Percentiles rank a stretch among this genome's conserved stretches.
Evolutionary conservation across 2,888 invertebrate species (phyloP).

Genomic region (Leptinotarsa rubiginosa): DNA sequence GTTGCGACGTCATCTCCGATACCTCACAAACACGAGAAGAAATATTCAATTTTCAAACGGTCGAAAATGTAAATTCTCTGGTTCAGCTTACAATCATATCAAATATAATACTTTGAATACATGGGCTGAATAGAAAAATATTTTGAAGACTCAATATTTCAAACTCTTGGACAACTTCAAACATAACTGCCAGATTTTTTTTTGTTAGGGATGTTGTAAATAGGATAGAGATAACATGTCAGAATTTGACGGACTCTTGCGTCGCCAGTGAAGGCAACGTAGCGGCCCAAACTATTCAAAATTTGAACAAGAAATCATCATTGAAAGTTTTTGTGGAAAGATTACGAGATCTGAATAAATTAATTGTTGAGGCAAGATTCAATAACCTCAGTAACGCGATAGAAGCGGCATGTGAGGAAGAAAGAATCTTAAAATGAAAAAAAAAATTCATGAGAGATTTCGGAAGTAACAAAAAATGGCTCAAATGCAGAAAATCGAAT

Average conservation of each 20-base stretch:
- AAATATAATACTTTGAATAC: no score
- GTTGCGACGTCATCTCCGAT: no score
- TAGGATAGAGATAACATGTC: no score
- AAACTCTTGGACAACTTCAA: not conserved
- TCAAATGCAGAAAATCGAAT: not conserved
- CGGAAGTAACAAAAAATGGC: not conserved
- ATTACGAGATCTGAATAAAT: not conserved
- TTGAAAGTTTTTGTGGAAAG: constrained; percentile 14
- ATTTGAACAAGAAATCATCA: constrained; percentile 10
- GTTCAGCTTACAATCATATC: not conserved
- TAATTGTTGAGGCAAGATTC: not conserved
- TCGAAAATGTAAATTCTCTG: not conserved
- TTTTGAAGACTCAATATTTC: no score
- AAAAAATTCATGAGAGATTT: not conserved
- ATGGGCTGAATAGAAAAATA: no score
- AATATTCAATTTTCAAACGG: not conserved
- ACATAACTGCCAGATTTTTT: not conserved
- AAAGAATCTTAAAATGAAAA: not conserved
- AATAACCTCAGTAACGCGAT: not conserved
- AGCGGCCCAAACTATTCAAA: constrained; percentile 7
- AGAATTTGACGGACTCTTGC: not conserved
- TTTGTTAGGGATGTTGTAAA: not conserved
- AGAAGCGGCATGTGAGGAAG: not conserved
- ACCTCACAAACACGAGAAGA: not conserved
- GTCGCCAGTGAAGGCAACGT: not conserved